phyloP scores from a whole-genome alignment of 2,888 invertebrate genomes.

The Temnothorax ravouxi region DNA sequence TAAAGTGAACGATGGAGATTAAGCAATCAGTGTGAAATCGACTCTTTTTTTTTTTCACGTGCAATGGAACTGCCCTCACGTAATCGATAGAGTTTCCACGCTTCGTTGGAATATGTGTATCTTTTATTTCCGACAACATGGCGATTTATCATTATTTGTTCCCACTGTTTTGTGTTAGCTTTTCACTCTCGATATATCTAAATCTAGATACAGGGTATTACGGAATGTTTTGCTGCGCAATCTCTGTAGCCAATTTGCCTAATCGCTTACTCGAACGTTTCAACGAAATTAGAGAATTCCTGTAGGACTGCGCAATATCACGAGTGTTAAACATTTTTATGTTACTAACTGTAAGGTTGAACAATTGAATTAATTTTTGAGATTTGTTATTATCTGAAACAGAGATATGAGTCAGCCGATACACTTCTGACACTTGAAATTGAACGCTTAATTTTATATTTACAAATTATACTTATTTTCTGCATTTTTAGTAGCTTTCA shows the following conservation, averaged over 20 bases:
- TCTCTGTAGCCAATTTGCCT: conserved; percentile 20
- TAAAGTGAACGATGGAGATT: conserved; percentile 23
- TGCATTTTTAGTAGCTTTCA: background rate
- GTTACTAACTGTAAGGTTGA: background rate
- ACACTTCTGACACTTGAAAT: background rate
- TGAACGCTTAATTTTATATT: background rate
- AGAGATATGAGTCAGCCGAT: background rate
- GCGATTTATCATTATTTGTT: conserved; percentile 46
- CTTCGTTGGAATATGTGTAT: conserved; percentile 21
- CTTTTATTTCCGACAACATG: conserved; percentile 12
- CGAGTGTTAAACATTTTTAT: background rate
- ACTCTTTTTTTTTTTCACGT: conserved; percentile 28
- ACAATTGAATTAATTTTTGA: background rate
- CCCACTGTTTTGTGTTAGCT: conserved; percentile 23
- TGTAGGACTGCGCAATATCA: background rate
- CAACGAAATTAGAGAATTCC: conserved; percentile 7
- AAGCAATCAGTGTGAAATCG: conserved; percentile 42
- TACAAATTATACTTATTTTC: background rate
- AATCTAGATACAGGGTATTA: background rate
- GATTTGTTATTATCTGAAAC: background rate
- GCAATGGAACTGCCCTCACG: conserved; percentile 26
- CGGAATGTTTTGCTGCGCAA: conserved; percentile 18
- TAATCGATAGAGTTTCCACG: conserved; percentile 47
- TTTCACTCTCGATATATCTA: conserved; percentile 10
- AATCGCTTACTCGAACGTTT: background rate